A percentile compares a stretch with the other conserved stretches of the same genome.
These are phyloP conservation scores for Tenthredo notha DNA, from an alignment of 2,888 invertebrate genomes.

Conservation along the genomic window DNA sequence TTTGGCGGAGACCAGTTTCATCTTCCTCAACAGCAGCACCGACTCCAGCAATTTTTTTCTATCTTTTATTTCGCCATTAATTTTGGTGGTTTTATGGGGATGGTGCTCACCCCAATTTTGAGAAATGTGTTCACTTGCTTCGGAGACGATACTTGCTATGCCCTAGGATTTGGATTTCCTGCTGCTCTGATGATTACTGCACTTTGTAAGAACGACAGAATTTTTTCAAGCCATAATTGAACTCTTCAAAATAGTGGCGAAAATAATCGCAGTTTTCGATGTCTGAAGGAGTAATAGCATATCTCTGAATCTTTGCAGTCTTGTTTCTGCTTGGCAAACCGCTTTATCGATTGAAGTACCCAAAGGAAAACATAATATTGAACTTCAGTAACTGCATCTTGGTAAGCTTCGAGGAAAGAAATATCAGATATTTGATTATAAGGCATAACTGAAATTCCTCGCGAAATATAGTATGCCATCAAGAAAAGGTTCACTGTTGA, in stretches of 20 bases:
- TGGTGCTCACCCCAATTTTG: constrained; percentile 87
- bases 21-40: constrained; percentile 84
- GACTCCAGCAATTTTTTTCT: constrained; percentile 88
- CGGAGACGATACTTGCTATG: constrained; percentile 86
- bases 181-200: constrained; percentile 86
- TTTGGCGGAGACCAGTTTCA: constrained; percentile 93
- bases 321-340: constrained; percentile 86
- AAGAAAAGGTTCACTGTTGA: constrained; percentile 71
- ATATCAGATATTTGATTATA: background rate
- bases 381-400: constrained; percentile 85
- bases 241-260: constrained; percentile 60
- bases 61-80: constrained; percentile 92
- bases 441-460: background rate
- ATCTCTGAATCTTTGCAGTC: constrained; percentile 79
- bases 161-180: constrained; percentile 89
- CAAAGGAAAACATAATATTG: constrained; percentile 87
- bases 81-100: constrained; percentile 83
- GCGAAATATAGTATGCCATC: constrained; percentile 80
- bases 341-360: constrained; percentile 85
- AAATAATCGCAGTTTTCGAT: background rate
- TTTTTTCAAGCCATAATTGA: background rate
- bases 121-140: constrained; percentile 84
- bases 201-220: constrained; percentile 79
- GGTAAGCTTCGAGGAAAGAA: constrained; percentile 80
- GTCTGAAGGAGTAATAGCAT: background rate